phyloP scores from a whole-genome alignment of 2,888 invertebrate genomes.

The Siphonodentalium dalli region DNA sequence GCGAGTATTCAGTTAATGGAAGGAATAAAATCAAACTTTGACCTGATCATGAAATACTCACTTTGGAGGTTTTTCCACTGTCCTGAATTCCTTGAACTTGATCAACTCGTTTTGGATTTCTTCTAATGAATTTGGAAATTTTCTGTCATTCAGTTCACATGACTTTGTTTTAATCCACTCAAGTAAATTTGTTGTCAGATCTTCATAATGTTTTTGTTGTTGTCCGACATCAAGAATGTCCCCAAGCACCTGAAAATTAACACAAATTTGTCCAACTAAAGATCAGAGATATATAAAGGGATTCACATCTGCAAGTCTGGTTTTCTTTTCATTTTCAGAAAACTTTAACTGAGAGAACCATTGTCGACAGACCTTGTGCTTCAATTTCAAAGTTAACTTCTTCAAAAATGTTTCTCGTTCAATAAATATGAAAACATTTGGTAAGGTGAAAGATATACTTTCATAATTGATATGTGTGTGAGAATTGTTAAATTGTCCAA shows the following conservation, averaged over 20 bases:
- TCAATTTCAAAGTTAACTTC: too few species aligned
- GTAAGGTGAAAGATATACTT: too few species aligned
- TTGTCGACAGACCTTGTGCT: too few species aligned
- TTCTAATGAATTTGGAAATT: constrained; percentile 92
- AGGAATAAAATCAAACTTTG: too few species aligned
- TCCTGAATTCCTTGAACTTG: constrained; percentile 93
- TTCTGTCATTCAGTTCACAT: constrained; percentile 79
- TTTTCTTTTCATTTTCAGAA: too few species aligned
- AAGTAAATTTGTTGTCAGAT: constrained; percentile 82
- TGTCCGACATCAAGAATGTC: constrained; percentile 95
- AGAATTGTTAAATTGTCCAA: too few species aligned
- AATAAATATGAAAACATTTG: too few species aligned
- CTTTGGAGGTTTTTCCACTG: constrained; percentile 97
- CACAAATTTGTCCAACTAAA: background rate
- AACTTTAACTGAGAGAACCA: too few species aligned
- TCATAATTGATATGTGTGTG: too few species aligned
- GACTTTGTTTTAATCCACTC: constrained; percentile 94
- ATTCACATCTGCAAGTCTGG: too few species aligned
- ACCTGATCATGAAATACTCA: constrained; percentile 70
- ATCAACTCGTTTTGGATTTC: constrained; percentile 90
- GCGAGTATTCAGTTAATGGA: too few species aligned
- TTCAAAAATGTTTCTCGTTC: too few species aligned
- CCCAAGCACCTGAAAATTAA: constrained; percentile 86
- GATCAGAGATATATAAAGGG: background rate
- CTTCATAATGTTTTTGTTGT: constrained; percentile 88